Percentiles rank a stretch among this genome's conserved stretches.
These are phyloP conservation scores for Carassius auratus DNA, from an alignment of 2,113 vertebrate species.

Conservation along the genomic window DNA sequence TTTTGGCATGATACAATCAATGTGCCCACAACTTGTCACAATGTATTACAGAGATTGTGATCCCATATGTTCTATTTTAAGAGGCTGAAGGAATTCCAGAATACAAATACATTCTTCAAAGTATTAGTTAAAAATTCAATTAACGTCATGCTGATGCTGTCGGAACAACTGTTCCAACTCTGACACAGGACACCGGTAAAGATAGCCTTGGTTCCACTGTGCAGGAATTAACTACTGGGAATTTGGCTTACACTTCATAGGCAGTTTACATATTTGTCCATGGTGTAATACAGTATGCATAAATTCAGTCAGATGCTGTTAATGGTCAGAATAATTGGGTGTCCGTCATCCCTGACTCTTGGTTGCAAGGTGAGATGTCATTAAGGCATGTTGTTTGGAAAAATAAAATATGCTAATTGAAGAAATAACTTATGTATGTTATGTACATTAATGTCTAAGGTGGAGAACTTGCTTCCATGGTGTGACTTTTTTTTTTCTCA, in stretches of 20 bases:
- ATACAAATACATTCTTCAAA: conserved; percentile 78
- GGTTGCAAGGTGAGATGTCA: conserved; percentile 10
- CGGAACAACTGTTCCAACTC: conserved; percentile 77
- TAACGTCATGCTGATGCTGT: conserved; percentile 72
- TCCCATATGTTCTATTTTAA: conserved; percentile 74
- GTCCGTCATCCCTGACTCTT: conserved; percentile 45
- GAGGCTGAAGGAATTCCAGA: conserved; percentile 73
- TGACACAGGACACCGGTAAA: conserved; percentile 79
- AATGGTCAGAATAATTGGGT: conserved; percentile 59
- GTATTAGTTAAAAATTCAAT: conserved; percentile 79
- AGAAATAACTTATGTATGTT: not conserved
- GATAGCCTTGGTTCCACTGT: conserved; percentile 73
- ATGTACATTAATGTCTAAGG: not conserved
- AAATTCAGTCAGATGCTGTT: conserved; percentile 58
- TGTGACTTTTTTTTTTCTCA: not conserved
- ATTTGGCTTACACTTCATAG: conserved; percentile 59
- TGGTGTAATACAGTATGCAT: conserved; percentile 62
- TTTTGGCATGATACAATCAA: conserved; percentile 67
- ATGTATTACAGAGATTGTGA: conserved; percentile 70
- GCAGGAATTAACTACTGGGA: conserved; percentile 70
- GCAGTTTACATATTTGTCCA: conserved; percentile 57
- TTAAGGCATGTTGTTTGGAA: not conserved
- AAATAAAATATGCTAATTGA: not conserved
- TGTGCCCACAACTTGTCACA: conserved; percentile 62
- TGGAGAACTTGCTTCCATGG: not conserved